These are phyloP conservation scores for Galago senegalensis DNA, from an alignment of 2,797 vertebrate species.

Conservation along the genomic window DNA sequence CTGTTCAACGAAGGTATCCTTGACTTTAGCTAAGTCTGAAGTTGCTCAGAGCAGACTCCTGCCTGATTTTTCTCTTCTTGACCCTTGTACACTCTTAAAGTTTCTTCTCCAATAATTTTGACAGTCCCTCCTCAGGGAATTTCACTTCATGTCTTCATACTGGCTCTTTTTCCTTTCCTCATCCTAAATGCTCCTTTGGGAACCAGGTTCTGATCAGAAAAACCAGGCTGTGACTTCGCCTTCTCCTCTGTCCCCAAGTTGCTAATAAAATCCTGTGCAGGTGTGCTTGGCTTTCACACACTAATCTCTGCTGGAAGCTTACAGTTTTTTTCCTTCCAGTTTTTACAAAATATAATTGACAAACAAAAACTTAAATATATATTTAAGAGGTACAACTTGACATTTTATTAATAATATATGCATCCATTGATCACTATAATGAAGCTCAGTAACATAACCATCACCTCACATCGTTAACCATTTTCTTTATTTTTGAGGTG, in stretches of 20 bases:
- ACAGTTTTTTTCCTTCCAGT: background rate
- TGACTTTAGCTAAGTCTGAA: background rate
- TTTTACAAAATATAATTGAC: background rate
- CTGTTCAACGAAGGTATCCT: background rate
- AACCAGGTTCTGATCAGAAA: background rate
- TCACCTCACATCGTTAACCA: background rate
- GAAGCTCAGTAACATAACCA: background rate
- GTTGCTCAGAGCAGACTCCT: background rate
- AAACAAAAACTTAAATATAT: background rate
- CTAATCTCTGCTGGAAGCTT: background rate
- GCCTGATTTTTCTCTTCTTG: background rate
- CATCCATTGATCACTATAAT: background rate
- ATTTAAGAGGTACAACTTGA: background rate
- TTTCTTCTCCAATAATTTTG: background rate
- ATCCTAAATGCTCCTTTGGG: background rate
- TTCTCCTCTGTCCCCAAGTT: background rate
- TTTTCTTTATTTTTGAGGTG: background rate
- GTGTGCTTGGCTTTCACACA: background rate
- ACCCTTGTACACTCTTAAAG: background rate
- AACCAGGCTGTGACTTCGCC: background rate
- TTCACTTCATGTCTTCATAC: background rate
- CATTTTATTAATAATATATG: background rate
- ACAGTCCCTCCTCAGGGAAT: background rate
- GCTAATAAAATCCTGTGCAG: background rate
- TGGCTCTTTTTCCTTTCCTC: background rate